Evolutionary conservation across 2,797 vertebrate species (phyloP), one percentile per base, ranked within the genome.

Genomic region (Chelmon rostratus): DNA sequence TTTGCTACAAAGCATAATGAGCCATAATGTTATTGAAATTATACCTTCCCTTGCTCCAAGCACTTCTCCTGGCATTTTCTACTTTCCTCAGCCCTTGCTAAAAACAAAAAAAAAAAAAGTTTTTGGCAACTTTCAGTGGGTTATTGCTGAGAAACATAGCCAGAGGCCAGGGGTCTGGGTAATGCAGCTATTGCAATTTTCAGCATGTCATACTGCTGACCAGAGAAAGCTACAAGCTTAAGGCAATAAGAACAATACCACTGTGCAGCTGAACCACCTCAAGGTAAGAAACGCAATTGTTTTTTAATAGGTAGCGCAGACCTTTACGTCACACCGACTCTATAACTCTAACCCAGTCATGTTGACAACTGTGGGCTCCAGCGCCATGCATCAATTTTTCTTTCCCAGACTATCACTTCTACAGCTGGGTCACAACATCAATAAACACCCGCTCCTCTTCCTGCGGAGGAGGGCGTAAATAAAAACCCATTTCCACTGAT

Each of bases 181-280:
- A 86, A 83, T 72, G 84, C 87, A 79, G 76, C 68, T 63, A 73
- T 35, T 79, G 88, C 88, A 86, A 84, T 92, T 91, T 91, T 74
- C 62, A 65, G 52, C 78, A 38, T 76, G 83, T 86, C 83, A 91
- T 78, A 86, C 19, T 82, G 77, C 78, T 86, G 88, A 85, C 57
- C 73, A 57, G 21, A 88, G 68, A 87, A 78, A 79, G 75, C 77
- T 86, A 71, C 80, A 72, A 53, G 63, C 84, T 75, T 52, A 63
- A 68, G 67, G 85, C 71, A 78, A 87, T 65, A 62, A 73, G 49
- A 89, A 82, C 82, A 86, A 91, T 38, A 73, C 58, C 56, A 16
- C 31, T 49, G 82, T 84, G 76, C 61, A 57, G 61, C 64, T 47
- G 46, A 86, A 82, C 23, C 59, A 76, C 86, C 86, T 83, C 75